Conservation (phyloP, 2,113 vertebrate genomes). For the Girardinichthys multiradiatus region DNA sequence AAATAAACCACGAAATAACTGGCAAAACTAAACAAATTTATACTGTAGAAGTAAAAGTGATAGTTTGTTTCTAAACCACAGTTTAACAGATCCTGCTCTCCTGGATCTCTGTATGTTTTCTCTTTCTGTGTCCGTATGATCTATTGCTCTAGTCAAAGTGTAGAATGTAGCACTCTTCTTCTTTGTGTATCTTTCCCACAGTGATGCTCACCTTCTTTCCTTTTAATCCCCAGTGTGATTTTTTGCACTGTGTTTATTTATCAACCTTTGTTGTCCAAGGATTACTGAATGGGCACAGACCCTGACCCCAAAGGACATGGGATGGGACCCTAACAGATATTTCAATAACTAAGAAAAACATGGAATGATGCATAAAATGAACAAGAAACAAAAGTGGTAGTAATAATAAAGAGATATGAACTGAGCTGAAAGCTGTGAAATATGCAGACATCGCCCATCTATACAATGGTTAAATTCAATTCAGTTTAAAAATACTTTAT, state of each 20-base stretch:
- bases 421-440: not conserved
- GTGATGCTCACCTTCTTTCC: not conserved
- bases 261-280: not conserved
- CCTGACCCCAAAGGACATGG: not conserved
- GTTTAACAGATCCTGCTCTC: not conserved
- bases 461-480: no score
- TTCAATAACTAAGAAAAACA: not conserved
- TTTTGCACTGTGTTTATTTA: conserved; percentile 9
- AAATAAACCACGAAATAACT: not conserved
- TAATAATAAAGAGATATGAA: not conserved
- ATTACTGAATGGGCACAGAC: not conserved
- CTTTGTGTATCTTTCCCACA: conserved; percentile 68
- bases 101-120: conserved; percentile 1
- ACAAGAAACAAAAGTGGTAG: not conserved
- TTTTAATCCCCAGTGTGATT: not conserved
- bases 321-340: no score
- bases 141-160: conserved; percentile 33
- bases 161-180: conserved; percentile 64
- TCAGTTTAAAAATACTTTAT: no score
- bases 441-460: not conserved
- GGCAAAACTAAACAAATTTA: not conserved
- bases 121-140: conserved; percentile 16
- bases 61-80: not conserved
- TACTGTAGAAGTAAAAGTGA: not conserved
- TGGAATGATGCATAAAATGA: not conserved